Percentiles rank a stretch among this genome's conserved stretches.
Conservation (phyloP, 2,113 vertebrate species). For the Lutjanus erythropterus region DNA sequence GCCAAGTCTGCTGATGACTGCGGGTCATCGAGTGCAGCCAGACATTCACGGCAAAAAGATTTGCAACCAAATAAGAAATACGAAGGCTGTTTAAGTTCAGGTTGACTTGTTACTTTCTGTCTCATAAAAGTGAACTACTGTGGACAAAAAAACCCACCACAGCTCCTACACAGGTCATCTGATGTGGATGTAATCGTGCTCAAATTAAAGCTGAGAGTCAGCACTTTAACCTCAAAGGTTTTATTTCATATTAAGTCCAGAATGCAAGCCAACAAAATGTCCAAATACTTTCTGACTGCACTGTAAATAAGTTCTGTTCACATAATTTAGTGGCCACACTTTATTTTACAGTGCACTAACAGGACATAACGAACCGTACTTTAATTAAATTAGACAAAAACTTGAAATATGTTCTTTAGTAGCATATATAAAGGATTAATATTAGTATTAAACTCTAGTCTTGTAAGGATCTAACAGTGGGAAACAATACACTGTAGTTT, state of each 20-base stretch:
- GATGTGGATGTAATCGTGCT: neutral
- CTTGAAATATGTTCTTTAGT: too few species aligned
- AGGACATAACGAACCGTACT: too few species aligned
- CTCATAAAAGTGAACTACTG: neutral
- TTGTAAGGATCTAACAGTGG: too few species aligned
- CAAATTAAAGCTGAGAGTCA: neutral
- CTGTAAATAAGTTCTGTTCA: neutral
- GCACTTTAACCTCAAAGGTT: neutral
- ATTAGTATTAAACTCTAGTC: too few species aligned
- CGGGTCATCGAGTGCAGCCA: constrained; percentile 9
- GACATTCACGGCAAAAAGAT: neutral
- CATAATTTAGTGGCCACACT: too few species aligned
- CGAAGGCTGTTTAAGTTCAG: neutral
- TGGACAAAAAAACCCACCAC: neutral
- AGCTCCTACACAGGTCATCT: neutral
- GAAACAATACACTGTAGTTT: too few species aligned
- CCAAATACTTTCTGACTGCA: neutral
- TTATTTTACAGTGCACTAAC: too few species aligned
- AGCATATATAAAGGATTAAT: too few species aligned
- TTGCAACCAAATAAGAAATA: neutral
- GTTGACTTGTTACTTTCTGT: constrained; percentile 5
- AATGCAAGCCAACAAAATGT: neutral
- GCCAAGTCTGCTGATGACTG: constrained; percentile 30
- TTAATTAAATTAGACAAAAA: too few species aligned
- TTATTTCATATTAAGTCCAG: neutral